Conservation (phyloP, 2,888 invertebrate species). For the Carabus problematicus region DNA sequence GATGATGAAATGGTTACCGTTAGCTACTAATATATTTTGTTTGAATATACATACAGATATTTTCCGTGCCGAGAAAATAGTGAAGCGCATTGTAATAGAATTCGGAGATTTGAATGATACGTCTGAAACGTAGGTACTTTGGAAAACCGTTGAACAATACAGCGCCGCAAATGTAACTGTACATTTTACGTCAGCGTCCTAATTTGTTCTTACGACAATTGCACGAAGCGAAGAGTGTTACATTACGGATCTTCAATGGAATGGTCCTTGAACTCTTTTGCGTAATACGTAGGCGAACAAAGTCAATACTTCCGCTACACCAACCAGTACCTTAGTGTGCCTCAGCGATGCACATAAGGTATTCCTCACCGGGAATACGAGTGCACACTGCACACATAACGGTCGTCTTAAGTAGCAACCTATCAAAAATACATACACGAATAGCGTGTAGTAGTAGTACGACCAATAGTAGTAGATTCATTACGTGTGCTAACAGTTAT, state of each 20-base stretch:
- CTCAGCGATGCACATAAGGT: conserved; percentile 2
- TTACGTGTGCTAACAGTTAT: background rate
- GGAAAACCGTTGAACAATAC: background rate
- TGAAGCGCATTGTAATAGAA: background rate
- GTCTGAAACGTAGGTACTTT: too few relatives aligned
- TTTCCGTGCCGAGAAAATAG: too few relatives aligned
- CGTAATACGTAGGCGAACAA: conserved; percentile 14
- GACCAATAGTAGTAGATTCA: background rate
- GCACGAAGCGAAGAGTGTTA: conserved; percentile 12
- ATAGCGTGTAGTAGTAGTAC: too few relatives aligned
- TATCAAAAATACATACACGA: conserved; percentile 13
- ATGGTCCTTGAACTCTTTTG: conserved; percentile 18
- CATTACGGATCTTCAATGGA: conserved; percentile 19
- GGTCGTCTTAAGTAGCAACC: conserved; percentile 4
- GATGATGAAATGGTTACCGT: too few relatives aligned
- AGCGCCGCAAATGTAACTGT: conserved; percentile 25
- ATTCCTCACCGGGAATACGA: background rate
- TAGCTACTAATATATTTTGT: too few relatives aligned
- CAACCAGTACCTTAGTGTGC: background rate
- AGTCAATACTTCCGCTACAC: conserved; percentile 10
- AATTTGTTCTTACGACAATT: conserved; percentile 20
- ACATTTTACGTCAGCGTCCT: conserved; percentile 38
- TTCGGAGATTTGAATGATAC: background rate
- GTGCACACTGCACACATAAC: conserved; percentile 15
- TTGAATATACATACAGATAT: too few relatives aligned